Evolutionary conservation across 2,113 vertebrate genomes (phyloP), one percentile per base, ranked within the genome.

Genomic region (Chascanopsetta lugubris): DNA sequence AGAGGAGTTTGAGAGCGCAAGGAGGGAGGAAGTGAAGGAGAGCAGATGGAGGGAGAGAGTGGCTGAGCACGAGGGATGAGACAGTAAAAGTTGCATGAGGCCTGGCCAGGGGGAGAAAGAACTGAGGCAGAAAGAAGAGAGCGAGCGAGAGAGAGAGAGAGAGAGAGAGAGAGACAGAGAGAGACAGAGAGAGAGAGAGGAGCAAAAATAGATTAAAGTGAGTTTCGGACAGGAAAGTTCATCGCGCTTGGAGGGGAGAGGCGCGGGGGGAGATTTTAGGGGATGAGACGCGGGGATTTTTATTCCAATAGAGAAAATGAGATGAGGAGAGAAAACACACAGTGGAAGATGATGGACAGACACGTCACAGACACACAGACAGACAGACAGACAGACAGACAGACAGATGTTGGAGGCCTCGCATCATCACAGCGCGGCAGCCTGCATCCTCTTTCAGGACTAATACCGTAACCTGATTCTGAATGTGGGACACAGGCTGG

Each of bases 51-150:
- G 59, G n/a, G 51, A 59, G 56, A 71, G 72, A 74, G 75, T 27
- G 24, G n/a, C 51, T 50, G 77, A 81, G 72, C 21, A 54, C 55
- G 62, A 75, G 72, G 77, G 65, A 74, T 40, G 67, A 74, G 78
- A 51, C 71, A 86, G 78, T 89, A 87, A 90, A 89, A 90, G 82
- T 89, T 90, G 83, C 86, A 89, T 90, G 88, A 90, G 82, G 82
- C 83, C 73, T 77, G 81, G 71, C 84, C 75, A 77, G 64, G 79
- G 82, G 83, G 72, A 79, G 77, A 85, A 75, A 60, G 80, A 85
- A 85, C 46, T 77, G 75, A 78, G 71, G 81, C 82, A 85, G 85
- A 85, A 82, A 80, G 57, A 77, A 61, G 81, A 56, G 58, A 62
- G 75, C 48, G 64, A n/a, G n/a, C n/a, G 48, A 66, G 75, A 51